These are phyloP conservation scores for Montipora efflorescens DNA, from an alignment of 64 coral and sea anemone genomes.

Conservation along the genomic window DNA sequence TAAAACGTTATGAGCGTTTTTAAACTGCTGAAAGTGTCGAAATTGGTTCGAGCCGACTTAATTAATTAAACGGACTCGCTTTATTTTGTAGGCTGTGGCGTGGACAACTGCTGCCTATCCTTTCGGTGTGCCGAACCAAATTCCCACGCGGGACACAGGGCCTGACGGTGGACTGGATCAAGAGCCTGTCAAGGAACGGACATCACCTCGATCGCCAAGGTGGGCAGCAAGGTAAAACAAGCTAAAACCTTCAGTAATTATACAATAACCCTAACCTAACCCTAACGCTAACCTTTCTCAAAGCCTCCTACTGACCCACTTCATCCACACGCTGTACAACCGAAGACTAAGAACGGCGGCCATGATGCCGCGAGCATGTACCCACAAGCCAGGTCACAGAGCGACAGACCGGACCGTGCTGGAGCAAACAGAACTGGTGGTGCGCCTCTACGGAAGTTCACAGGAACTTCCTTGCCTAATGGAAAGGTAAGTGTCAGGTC, in stretches of 20 bases:
- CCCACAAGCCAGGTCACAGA: conserved; percentile 86
- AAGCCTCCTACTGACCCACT: conserved; percentile 88
- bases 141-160: conserved; percentile 78
- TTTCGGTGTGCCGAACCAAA: conserved; percentile 92
- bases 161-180: conserved; percentile 51
- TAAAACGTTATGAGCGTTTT: no score
- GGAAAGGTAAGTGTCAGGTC: neutral
- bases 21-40: no score
- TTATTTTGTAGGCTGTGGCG: conserved; percentile 76
- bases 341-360: conserved; percentile 78
- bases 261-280: no score
- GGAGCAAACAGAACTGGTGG: conserved; percentile 80
- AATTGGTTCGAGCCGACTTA: no score
- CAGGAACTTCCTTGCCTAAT: conserved; percentile 70
- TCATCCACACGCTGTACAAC: conserved; percentile 88
- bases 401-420: conserved; percentile 76
- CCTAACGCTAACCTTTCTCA: conserved; percentile 43
- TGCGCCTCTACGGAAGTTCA: conserved; percentile 68
- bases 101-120: conserved; percentile 98
- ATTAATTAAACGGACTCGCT: neutral
- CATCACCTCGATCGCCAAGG: conserved; percentile 54
- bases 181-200: conserved; percentile 50
- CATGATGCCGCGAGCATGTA: conserved; percentile 88
- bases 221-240: neutral
- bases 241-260: no score